A percentile compares a stretch with the other conserved stretches of the same genome.
Evolutionary conservation across 2,888 invertebrate genomes (phyloP).

Genomic region (Epinotia ramella): DNA sequence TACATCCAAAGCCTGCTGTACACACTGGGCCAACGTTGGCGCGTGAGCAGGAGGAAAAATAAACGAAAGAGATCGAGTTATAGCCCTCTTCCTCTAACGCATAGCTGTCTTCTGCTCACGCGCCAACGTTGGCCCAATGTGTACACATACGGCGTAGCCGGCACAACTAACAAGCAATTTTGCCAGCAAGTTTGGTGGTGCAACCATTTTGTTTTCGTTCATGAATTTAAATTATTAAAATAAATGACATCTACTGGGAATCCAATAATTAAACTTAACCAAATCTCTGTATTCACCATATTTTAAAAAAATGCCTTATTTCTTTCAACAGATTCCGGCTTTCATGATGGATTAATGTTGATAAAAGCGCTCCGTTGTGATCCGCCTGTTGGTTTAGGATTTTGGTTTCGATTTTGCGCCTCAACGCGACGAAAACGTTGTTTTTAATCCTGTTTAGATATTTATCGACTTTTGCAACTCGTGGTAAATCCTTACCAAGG

Average conservation of each 20-base stretch:
- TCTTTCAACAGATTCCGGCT: constrained; percentile 35
- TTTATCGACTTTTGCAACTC: constrained; percentile 17
- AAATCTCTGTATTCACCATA: constrained; percentile 4
- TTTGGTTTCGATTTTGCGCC: constrained; percentile 30
- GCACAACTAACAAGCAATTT: too few relatives aligned
- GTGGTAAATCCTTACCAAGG: background rate
- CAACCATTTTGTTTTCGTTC: too few relatives aligned
- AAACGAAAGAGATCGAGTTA: too few relatives aligned
- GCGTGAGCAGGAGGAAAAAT: too few relatives aligned
- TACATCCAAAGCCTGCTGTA: too few relatives aligned
- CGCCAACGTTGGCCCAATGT: too few relatives aligned
- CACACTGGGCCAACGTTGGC: too few relatives aligned
- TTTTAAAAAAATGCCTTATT: constrained; percentile 10
- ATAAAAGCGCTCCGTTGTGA: constrained; percentile 32
- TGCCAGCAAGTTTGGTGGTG: too few relatives aligned
- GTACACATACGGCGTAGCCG: too few relatives aligned
- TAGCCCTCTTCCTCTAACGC: too few relatives aligned
- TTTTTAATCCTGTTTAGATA: constrained; percentile 31
- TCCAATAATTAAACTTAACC: background rate
- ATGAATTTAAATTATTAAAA: background rate
- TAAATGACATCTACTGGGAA: background rate
- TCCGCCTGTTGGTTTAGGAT: constrained; percentile 42
- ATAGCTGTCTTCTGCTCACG: too few relatives aligned
- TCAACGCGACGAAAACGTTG: constrained; percentile 7
- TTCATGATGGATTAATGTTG: constrained; percentile 44